phyloP scores from a whole-genome alignment of 2,888 invertebrate species.

The Drosophila neonasuta region DNA sequence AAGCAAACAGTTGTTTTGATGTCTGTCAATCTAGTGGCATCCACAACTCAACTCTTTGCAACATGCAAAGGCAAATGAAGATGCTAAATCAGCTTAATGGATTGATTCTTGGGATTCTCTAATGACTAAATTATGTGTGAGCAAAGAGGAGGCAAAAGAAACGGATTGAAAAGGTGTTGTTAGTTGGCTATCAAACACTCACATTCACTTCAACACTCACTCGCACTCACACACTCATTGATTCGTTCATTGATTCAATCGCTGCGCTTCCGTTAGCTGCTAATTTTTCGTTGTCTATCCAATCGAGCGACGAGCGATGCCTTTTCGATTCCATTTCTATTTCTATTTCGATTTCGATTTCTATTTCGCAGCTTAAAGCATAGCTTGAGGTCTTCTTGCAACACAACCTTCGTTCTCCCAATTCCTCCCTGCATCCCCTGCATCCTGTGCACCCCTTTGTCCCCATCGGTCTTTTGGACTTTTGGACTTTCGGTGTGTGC shows the following conservation, averaged over 20 bases:
- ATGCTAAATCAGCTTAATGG: background rate
- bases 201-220: conserved; percentile 24
- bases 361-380: conserved; percentile 24
- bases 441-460: too few species aligned
- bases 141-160: too few species aligned
- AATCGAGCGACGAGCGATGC: conserved; percentile 5
- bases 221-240: conserved; percentile 7
- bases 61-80: too few species aligned
- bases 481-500: background rate
- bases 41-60: too few species aligned
- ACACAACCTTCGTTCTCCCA: background rate
- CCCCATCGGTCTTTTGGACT: too few species aligned
- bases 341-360: background rate
- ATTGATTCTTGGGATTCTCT: background rate
- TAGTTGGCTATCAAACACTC: background rate
- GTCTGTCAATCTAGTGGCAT: background rate
- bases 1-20: too few species aligned
- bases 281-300: conserved; percentile 57
- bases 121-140: background rate
- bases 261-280: conserved; percentile 40
- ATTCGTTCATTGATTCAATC: conserved; percentile 17
- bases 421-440: too few species aligned
- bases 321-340: background rate
- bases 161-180: too few species aligned
- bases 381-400: conserved; percentile 11